These are phyloP conservation scores for Drosophila nigromelanica DNA, from an alignment of 1,140 invertebrate species.

Conservation along the genomic window DNA sequence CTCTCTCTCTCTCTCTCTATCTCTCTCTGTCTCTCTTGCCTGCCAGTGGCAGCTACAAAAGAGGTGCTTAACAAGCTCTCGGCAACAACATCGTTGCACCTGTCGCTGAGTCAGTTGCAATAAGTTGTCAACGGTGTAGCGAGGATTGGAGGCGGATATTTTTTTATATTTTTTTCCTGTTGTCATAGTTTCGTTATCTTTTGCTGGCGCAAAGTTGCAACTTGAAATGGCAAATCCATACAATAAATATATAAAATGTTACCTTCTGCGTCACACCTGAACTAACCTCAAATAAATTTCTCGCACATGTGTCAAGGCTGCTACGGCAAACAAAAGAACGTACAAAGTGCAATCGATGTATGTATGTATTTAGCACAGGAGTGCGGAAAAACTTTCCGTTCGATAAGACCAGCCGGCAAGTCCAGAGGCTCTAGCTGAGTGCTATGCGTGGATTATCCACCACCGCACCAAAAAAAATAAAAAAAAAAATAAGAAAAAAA, in stretches of 20 bases:
- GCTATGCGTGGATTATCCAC: slow-evolving; percentile 37
- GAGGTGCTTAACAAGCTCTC: slow-evolving; percentile 78
- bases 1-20: not conserved
- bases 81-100: slow-evolving; percentile 29
- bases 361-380: slow-evolving; percentile 50
- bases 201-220: slow-evolving; percentile 63
- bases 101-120: slow-evolving; percentile 49
- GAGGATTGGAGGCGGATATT: not conserved
- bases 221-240: slow-evolving; percentile 81
- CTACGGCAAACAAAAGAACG: slow-evolving; percentile 47
- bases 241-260: slow-evolving; percentile 83
- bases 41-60: slow-evolving; percentile 57
- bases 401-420: slow-evolving; percentile 47
- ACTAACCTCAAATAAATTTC: slow-evolving; percentile 82
- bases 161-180: slow-evolving; percentile 8
- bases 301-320: slow-evolving; percentile 63
- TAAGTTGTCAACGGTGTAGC: slow-evolving; percentile 51
- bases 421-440: slow-evolving; percentile 53
- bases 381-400: slow-evolving; percentile 57
- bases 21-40: not conserved
- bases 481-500: not conserved
- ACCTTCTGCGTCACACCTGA: slow-evolving; percentile 79
- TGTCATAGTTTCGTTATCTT: slow-evolving; percentile 47
- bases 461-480: not conserved
- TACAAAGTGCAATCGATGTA: slow-evolving; percentile 10